Conservation (phyloP, 2,888 invertebrate species). For the Anthrax anthrax region DNA sequence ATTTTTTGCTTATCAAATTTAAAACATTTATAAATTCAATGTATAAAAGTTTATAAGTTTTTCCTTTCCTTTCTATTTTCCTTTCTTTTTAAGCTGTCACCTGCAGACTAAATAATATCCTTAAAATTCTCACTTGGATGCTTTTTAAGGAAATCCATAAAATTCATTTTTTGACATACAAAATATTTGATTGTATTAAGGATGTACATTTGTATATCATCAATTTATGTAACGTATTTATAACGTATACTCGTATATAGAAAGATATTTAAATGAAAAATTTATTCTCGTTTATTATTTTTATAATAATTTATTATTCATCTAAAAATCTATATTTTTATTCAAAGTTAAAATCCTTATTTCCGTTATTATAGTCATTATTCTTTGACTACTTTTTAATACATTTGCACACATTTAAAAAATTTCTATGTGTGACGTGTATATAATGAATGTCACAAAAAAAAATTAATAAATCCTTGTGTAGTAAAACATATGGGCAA, state of each 20-base stretch:
- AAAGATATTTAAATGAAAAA: not conserved
- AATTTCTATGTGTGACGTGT: too few species aligned
- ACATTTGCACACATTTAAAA: too few species aligned
- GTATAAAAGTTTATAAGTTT: not conserved
- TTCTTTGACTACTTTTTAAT: not conserved
- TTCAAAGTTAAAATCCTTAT: not conserved
- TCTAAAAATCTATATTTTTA: not conserved
- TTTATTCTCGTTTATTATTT: not conserved
- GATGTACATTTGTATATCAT: not conserved
- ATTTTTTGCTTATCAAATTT: too few species aligned
- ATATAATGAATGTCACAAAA: too few species aligned
- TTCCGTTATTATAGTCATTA: not conserved
- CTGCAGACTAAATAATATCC: not conserved
- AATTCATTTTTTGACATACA: not conserved
- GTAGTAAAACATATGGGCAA: too few species aligned
- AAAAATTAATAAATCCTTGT: too few species aligned
- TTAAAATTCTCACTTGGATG: not conserved
- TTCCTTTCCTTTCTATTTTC: too few species aligned
- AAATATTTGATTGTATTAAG: not conserved
- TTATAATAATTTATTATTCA: not conserved
- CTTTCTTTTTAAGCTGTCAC: too few species aligned
- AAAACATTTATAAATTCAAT: too few species aligned
- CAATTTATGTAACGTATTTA: too few species aligned
- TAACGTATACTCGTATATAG: not conserved
- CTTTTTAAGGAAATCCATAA: not conserved